Conservation (phyloP, 1,140 invertebrate genomes). For the Apolygus lucorum region DNA sequence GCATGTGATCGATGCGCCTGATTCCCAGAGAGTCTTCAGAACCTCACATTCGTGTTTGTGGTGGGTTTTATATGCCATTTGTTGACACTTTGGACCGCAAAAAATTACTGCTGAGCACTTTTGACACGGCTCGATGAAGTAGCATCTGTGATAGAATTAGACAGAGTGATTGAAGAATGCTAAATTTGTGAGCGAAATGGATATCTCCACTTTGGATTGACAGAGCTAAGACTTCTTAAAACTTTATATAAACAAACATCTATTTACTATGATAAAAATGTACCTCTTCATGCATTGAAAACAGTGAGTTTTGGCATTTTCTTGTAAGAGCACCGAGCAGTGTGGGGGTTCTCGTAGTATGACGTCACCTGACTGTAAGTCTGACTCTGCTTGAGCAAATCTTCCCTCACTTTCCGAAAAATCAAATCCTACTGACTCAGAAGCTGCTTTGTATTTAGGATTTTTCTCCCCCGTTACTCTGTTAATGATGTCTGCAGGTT, state of each 20-base stretch:
- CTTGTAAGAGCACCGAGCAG: constrained; percentile 59
- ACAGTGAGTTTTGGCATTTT: constrained; percentile 60
- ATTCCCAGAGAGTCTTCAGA: constrained; percentile 58
- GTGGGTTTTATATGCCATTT: constrained; percentile 54
- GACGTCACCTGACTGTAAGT: constrained; percentile 57
- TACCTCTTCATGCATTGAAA: constrained; percentile 68
- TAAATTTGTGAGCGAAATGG: no score
- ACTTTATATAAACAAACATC: no score
- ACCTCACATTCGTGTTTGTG: constrained; percentile 75
- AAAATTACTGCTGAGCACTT: constrained; percentile 66
- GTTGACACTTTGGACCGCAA: constrained; percentile 66
- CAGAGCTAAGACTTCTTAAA: no score
- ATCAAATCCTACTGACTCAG: constrained; percentile 40
- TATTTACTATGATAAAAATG: no score
- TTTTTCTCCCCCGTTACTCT: constrained; percentile 12
- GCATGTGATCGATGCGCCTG: constrained; percentile 71
- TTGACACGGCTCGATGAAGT: constrained; percentile 58
- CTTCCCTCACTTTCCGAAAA: constrained; percentile 40
- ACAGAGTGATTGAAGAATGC: no score
- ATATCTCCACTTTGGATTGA: no score
- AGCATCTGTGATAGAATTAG: constrained; percentile 46
- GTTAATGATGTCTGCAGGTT: background rate
- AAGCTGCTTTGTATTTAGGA: constrained; percentile 22
- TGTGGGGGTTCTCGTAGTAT: constrained; percentile 64
- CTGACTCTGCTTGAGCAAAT: constrained; percentile 52